Conservation (phyloP, 2,797 vertebrate species). For the Microchirus variegatus region DNA sequence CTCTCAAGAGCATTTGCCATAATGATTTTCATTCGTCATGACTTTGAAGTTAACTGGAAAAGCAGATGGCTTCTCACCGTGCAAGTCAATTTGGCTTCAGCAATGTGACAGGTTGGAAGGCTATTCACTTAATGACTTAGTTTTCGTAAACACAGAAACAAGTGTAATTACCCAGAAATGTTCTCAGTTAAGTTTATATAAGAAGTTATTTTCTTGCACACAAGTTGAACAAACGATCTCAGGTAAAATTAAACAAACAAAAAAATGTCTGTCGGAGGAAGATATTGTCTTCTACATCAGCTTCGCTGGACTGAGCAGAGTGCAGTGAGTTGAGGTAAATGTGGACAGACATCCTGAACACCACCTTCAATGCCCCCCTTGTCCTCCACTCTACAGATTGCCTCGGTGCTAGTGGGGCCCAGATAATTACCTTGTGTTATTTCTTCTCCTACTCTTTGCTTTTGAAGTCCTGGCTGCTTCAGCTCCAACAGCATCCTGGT, state of each 20-base stretch:
- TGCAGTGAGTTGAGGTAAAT: constrained; percentile 57
- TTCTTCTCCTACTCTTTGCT: constrained; percentile 70
- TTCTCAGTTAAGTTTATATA: not conserved
- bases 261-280: constrained; percentile 8
- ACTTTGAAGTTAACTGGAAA: constrained; percentile 48
- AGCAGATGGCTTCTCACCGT: constrained; percentile 70
- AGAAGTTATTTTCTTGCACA: not conserved
- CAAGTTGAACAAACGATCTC: not conserved
- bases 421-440: constrained; percentile 76
- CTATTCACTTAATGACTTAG: constrained; percentile 24
- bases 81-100: constrained; percentile 41
- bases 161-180: not conserved
- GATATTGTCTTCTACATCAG: constrained; percentile 21
- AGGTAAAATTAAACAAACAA: constrained; percentile 3
- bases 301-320: constrained; percentile 33
- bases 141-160: not conserved
- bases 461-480: constrained; percentile 67
- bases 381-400: constrained; percentile 59
- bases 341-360: constrained; percentile 55
- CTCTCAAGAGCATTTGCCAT: constrained; percentile 32
- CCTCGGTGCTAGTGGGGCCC: constrained; percentile 54
- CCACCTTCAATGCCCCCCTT: constrained; percentile 38
- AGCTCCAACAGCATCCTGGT: constrained; percentile 63
- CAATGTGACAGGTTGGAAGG: constrained; percentile 33
- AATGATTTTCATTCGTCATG: constrained; percentile 46